phyloP scores from a whole-genome alignment of 2,113 vertebrate genomes.

The Psettodes erumei region DNA sequence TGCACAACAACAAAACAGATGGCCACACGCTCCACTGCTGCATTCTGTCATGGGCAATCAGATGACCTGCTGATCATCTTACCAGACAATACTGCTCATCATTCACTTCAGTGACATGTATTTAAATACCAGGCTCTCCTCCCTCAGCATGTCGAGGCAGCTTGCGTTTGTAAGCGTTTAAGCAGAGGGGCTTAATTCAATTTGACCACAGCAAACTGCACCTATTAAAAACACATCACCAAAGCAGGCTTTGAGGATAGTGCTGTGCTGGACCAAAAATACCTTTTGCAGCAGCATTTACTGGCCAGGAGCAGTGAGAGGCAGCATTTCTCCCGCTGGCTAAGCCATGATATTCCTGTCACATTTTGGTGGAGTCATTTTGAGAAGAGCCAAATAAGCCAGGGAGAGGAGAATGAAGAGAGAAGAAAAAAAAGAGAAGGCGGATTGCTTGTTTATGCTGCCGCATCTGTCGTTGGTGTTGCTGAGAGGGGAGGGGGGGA shows the following conservation, averaged over 20 bases:
- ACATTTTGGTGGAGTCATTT: constrained; percentile 63
- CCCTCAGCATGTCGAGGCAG: background rate
- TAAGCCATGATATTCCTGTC: constrained; percentile 48
- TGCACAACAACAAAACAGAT: constrained; percentile 52
- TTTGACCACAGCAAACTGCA: constrained; percentile 65
- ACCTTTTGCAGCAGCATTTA: constrained; percentile 67
- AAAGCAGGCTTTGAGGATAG: constrained; percentile 47
- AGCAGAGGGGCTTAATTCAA: constrained; percentile 58
- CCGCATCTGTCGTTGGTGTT: constrained; percentile 56
- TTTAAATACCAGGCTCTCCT: constrained; percentile 14
- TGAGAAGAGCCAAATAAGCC: constrained; percentile 53
- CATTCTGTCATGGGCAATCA: constrained; percentile 33
- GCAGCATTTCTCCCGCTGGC: constrained; percentile 52
- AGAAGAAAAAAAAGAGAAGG: constrained; percentile 33
- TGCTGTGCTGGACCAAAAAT: constrained; percentile 68
- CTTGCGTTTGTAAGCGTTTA: constrained; percentile 47
- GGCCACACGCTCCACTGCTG: constrained; percentile 46
- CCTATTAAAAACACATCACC: constrained; percentile 70
- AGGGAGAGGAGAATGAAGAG: constrained; percentile 31
- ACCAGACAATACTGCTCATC: constrained; percentile 8
- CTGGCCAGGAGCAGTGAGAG: constrained; percentile 49
- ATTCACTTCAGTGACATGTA: constrained; percentile 9
- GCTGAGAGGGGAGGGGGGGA: constrained; percentile 36
- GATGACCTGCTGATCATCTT: constrained; percentile 44
- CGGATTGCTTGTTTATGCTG: constrained; percentile 55